A percentile compares a stretch with the other conserved stretches of the same genome.
Conservation (phyloP, 2,888 invertebrate species). For the Synanthedon andrenaeformis region DNA sequence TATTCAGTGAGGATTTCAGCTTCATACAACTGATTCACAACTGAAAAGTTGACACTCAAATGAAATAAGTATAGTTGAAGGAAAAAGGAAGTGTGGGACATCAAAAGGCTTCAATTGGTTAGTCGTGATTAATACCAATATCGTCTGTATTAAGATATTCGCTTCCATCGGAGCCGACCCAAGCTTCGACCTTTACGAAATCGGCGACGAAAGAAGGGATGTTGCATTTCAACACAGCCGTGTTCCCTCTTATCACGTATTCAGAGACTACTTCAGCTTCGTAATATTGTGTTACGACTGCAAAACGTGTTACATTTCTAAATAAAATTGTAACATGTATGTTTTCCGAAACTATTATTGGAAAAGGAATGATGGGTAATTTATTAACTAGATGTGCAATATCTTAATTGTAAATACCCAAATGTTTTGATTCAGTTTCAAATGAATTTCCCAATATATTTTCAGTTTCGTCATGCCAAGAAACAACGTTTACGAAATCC, state of each 20-base stretch:
- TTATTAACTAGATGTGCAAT: conserved; percentile 1
- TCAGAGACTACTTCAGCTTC: conserved; percentile 91
- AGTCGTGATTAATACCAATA: conserved; percentile 73
- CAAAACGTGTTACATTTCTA: conserved; percentile 18
- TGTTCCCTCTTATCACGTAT: conserved; percentile 89
- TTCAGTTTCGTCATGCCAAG: conserved; percentile 86
- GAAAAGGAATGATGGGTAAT: not conserved
- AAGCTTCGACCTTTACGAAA: conserved; percentile 89
- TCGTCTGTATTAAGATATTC: conserved; percentile 78
- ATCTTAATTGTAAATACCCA: conserved; percentile 2
- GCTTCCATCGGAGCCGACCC: conserved; percentile 76
- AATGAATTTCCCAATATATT: conserved; percentile 70
- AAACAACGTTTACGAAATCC: conserved; percentile 89
- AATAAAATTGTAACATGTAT: not conserved
- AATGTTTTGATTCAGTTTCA: conserved; percentile 20
- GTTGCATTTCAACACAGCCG: conserved; percentile 88
- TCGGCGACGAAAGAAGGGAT: conserved; percentile 92
- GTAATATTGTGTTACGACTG: conserved; percentile 91
- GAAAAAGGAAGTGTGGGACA: conserved; percentile 13
- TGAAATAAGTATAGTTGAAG: conserved; percentile 25
- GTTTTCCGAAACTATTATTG: conserved; percentile 2
- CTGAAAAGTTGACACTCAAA: conserved; percentile 40
- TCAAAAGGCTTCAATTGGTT: conserved; percentile 1
- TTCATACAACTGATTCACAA: conserved; percentile 90
- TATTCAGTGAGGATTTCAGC: conserved; percentile 91